Percentiles rank a stretch among this genome's conserved stretches.
Conservation (phyloP, 2,888 invertebrate species). For the Caenorhabditis macrosperma region DNA sequence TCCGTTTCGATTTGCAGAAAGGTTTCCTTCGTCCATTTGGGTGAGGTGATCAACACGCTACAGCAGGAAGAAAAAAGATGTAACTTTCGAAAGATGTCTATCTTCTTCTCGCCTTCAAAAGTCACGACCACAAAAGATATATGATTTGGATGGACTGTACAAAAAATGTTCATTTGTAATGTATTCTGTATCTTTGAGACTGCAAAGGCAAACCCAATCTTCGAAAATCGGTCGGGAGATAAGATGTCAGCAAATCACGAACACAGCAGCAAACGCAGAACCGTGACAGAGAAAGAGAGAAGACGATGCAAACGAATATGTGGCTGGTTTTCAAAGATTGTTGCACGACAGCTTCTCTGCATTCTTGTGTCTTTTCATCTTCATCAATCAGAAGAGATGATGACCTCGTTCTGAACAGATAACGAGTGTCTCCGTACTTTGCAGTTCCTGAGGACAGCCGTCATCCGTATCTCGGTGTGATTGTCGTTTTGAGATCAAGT, state of each 20-base stretch:
- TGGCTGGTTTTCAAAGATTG: conserved; percentile 32
- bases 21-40: too few relatives aligned
- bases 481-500: not conserved
- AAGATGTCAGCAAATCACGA: conserved; percentile 5
- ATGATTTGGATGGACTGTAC: conserved; percentile 6
- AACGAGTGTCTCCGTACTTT: not conserved
- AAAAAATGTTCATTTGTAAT: conserved; percentile 6
- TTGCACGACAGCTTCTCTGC: not conserved
- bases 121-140: not conserved
- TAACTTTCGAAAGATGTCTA: conserved; percentile 31
- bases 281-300: not conserved
- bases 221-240: too few relatives aligned
- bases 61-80: conserved; percentile 2
- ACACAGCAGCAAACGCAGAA: not conserved
- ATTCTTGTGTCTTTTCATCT: not conserved
- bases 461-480: too few relatives aligned
- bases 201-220: too few relatives aligned
- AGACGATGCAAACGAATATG: not conserved
- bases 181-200: too few relatives aligned
- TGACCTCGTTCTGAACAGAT: not conserved
- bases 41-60: not conserved
- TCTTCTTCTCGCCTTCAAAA: conserved; percentile 8
- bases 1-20: conserved; percentile 5
- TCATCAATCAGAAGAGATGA: not conserved
- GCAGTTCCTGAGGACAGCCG: not conserved